Base-by-base conservation (phyloP, 2,113 vertebrate genomes). In the Nesoenas mayeri region DNA sequence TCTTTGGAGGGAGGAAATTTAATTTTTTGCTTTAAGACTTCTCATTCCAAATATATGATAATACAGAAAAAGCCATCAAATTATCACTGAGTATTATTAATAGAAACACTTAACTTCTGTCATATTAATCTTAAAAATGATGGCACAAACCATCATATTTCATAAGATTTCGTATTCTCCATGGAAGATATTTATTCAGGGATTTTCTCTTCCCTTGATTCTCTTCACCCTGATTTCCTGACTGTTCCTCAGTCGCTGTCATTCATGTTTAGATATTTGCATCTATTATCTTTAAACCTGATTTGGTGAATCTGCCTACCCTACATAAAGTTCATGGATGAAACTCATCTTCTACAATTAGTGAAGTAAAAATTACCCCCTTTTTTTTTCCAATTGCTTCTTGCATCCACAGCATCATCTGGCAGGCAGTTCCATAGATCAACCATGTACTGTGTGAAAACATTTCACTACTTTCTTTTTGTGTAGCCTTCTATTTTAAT, bases 251-350 rank as follows among this genome's bases (percentile, higher is more conserved):
- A 84, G 79, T n/a, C 47, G 61, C 77, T 85, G 67, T 93, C 95
- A 74, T 74, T 91, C 1, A 0, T 67, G 38, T 93, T 89, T 67
- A 93, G 56, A 88, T 95, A 93, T 93, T 96, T 96, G 88, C 89
- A 94, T 94, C 91, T 85, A 85, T 96, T 96, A 90, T 81, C 79
- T 91, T 95, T 93, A 91, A 96, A 94, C 72, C 60, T 88, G 48
- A 60, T 80, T 90, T 88, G 67, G 77, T 80, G 50, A 21, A 44
- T 71, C 64, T 77, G 3, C 31, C 28, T 91, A 26, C 15, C 13
- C 19, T 85, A 28, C 28, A 38, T 86, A 93, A 89, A 88, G 32
- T 60, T 88, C 29, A 64, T 65, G 69, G 65, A 40, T 80, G 34
- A 78, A 82, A 74, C 53, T 83, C 29, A 3, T 78, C 32, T 80